Evolutionary conservation across 2,113 vertebrate genomes (phyloP), one percentile per base, ranked within the genome.

Genomic region (Chroicocephalus ridibundus): DNA sequence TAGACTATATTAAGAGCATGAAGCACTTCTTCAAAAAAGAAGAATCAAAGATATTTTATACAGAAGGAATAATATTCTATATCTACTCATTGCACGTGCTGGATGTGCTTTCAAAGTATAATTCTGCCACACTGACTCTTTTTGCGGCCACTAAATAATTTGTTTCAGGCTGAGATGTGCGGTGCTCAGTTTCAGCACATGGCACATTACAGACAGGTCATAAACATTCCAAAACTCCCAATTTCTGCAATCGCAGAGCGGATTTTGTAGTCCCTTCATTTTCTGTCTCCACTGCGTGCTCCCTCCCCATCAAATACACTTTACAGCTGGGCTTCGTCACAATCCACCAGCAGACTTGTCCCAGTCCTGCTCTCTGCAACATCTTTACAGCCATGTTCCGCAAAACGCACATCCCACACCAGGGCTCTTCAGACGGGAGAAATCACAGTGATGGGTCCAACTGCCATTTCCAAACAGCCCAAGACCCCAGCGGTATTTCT

Each of bases 221-320:
- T 42, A 87, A 79, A 90, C 52, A 61, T 15, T 24, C 31, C 87
- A 38, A 78, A 42, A 24, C 3, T 24, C 36, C 24, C 17, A 32
- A 4, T 42, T 79, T 79, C 44, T 82, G 11, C 49, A 65, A 6
- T 12, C 0, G 0, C 0, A 60, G 24, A 49, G 31, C 0, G 0
- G 21, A 47, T 72, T 84, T 66, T 36, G 5, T 27, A 68, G 42
- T 36, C 27, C 38, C 54, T 51, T 70, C 32, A 26, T 32, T 57
- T 78, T 47, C 46, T 10, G 19, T 3, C 44, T 46, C 55, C 60
- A 26, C 20, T 42, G 10, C 2, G 54, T 85, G 72, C 22, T 13
- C 26, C 42, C 26, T 40, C 32, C 15, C 34, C 44, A 71, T 49
- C 47, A 76, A 69, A 82, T 16, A 40, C 42, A 26, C 47, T 64